Conservation (phyloP, 1,140 invertebrate genomes). For the Drosophila mayri region DNA sequence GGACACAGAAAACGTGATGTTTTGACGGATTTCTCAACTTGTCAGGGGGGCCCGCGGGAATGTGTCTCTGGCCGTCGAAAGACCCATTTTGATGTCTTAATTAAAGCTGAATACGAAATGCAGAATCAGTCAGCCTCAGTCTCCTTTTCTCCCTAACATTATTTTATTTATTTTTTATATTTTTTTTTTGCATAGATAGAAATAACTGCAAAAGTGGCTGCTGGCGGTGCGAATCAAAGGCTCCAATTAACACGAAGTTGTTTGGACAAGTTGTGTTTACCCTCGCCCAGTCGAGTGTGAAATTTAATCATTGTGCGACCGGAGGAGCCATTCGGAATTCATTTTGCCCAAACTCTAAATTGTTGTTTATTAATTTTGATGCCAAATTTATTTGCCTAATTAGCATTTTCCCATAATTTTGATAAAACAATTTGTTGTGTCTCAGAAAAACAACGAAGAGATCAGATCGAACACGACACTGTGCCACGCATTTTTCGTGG, state of each 20-base stretch:
- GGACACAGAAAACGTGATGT: constrained; percentile 70
- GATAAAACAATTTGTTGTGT: constrained; percentile 67
- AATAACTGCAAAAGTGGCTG: constrained; percentile 24
- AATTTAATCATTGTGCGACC: constrained; percentile 81
- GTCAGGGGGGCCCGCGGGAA: constrained; percentile 24
- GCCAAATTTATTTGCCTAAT: constrained; percentile 74
- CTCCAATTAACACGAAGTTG: constrained; percentile 64
- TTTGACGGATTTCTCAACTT: constrained; percentile 64
- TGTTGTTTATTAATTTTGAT: constrained; percentile 81
- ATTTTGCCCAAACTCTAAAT: constrained; percentile 44
- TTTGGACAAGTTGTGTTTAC: constrained; percentile 61
- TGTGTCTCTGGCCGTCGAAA: constrained; percentile 24
- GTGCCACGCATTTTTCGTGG: constrained; percentile 45
- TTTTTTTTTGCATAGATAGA: constrained; percentile 10
- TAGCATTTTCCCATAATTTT: constrained; percentile 80
- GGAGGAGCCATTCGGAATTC: constrained; percentile 39
- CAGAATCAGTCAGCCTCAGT: constrained; percentile 29
- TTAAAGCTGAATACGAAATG: constrained; percentile 63
- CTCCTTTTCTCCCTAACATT: neutral
- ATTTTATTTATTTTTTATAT: constrained; percentile 15
- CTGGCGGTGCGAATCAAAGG: constrained; percentile 65
- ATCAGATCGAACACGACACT: constrained; percentile 36
- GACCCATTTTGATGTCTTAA: constrained; percentile 66
- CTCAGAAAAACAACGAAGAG: constrained; percentile 20
- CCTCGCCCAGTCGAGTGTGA: constrained; percentile 63